Conservation (phyloP, 1,140 invertebrate genomes). For the Bombus sibiricus region DNA sequence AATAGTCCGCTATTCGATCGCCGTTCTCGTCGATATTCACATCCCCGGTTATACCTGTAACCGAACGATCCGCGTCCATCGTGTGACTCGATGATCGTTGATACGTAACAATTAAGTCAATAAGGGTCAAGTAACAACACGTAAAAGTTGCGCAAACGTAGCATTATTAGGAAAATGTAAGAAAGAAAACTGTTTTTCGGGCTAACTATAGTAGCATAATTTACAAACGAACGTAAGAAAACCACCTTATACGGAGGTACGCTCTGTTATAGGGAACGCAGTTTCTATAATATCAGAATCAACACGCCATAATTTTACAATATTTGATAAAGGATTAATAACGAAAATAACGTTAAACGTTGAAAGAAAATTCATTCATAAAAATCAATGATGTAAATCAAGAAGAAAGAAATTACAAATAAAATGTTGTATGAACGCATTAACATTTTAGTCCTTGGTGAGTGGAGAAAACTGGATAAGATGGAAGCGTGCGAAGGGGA, state of each 20-base stretch:
- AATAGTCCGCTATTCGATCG: slow-evolving; percentile 95
- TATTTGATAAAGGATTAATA: neutral
- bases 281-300: too few species aligned
- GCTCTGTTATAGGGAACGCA: too few species aligned
- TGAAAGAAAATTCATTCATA: neutral
- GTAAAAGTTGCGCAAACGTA: too few species aligned
- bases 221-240: too few species aligned
- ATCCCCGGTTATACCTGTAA: slow-evolving; percentile 93
- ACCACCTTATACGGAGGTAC: too few species aligned
- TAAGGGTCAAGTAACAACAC: too few species aligned
- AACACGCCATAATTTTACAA: neutral
- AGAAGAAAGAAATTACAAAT: neutral
- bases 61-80: neutral
- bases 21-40: slow-evolving; percentile 96
- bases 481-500: neutral
- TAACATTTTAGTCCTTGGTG: neutral
- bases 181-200: too few species aligned
- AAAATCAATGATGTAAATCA: neutral
- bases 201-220: too few species aligned
- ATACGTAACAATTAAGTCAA: too few species aligned
- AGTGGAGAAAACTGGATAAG: neutral
- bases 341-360: neutral
- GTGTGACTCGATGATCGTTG: neutral
- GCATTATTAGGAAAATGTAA: too few species aligned
- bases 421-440: neutral